Evolutionary conservation across 2,797 vertebrate species (phyloP), one percentile per base, ranked within the genome.

Genomic region (Bucorvus abyssinicus): DNA sequence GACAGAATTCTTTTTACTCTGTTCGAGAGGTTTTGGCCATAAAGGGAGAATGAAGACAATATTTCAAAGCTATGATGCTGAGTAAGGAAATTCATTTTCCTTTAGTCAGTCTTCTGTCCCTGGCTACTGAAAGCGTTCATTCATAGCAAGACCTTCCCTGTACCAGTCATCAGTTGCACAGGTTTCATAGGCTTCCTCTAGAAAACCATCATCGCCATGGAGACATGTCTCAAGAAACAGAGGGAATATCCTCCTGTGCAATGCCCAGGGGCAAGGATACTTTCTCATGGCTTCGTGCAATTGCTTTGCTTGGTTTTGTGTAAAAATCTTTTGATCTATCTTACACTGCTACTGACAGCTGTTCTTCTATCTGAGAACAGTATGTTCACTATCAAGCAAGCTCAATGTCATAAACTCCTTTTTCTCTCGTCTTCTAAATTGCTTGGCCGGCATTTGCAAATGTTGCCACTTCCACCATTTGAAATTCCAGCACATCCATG

Each of bases 11-110:
- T 77, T 73, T 85, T 70, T 45, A 70, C 21, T 52, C 29, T 76
- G 59, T 45, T 30, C 21, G 77, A 88, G 65, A 84, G 78, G n/a
- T 84, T 85, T 79, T 90, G 76, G 42, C 59, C 73, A 47, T 64
- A 76, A 91, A 87, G 30, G 10, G 10, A 87, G 53, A 96, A 82
- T 1, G 1, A 84, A 76, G 56, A 74, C 49, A 90, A 94, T 11
- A 79, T 68, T 90, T 50, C 40, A 42, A 89, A 88, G 30, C 42
- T 71, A 34, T 65, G n/a, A 82, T 87, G 49, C 73, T 84, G 80
- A 88, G 36, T 80, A 92, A 91, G 70, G 44, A 89, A 87, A 68
- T 74, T 89, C 1, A 67, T 89, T 92, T 91, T 89, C 75, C 29
- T 89, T 75, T 42, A 80, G 44, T 83, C 34, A 65, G 36, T 79